These are phyloP conservation scores for Odontamblyopus lacepedii DNA, from an alignment of 2,797 vertebrate genomes.

Conservation along the genomic window DNA sequence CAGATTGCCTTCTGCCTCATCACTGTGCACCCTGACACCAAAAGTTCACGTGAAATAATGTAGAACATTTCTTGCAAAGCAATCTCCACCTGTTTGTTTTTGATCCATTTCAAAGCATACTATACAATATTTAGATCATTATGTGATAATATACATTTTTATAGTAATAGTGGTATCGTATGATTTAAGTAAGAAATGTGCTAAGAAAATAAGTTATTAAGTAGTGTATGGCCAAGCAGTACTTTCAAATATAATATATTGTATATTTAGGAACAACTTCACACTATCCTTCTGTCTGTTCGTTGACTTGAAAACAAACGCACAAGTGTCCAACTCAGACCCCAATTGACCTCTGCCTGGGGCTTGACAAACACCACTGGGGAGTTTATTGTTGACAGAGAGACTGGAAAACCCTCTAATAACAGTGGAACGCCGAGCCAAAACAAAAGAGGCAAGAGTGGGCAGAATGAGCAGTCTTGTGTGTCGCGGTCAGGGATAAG, in stretches of 20 bases:
- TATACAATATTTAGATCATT: too few relatives aligned
- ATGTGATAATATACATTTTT: too few relatives aligned
- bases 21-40: too few relatives aligned
- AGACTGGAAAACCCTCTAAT: constrained; percentile 7
- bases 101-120: too few relatives aligned
- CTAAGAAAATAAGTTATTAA: background rate
- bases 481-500: constrained; percentile 31
- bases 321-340: constrained; percentile 51
- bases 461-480: constrained; percentile 17
- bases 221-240: background rate
- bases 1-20: too few relatives aligned
- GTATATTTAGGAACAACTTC: background rate
- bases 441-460: background rate
- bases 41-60: too few relatives aligned
- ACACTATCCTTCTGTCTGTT: constrained; percentile 11
- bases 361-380: constrained; percentile 44
- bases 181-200: background rate
- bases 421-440: constrained; percentile 2
- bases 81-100: too few relatives aligned
- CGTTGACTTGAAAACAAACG: constrained; percentile 43
- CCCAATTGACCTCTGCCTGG: constrained; percentile 63
- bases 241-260: background rate
- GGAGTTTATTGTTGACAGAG: constrained; percentile 60
- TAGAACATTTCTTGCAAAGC: too few relatives aligned
- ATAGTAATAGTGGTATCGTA: too few relatives aligned